Conservation (phyloP, 2,113 vertebrate genomes). For the Hippocampus zosterae region DNA sequence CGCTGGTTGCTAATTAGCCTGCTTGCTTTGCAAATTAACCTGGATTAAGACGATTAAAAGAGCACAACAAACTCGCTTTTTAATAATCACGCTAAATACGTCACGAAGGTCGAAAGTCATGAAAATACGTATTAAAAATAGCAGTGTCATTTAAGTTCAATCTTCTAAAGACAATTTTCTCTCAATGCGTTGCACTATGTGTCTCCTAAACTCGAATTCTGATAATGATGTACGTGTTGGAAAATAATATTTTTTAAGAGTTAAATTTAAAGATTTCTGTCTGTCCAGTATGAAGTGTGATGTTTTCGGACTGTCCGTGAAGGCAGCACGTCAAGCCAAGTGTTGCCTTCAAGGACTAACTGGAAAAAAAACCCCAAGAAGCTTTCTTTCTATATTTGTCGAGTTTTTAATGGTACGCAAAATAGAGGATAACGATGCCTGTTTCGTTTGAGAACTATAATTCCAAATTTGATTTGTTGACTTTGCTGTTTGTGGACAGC, state of each 20-base stretch:
- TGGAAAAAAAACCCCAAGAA: background rate
- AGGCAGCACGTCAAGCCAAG: background rate
- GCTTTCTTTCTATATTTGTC: background rate
- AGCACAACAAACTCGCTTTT: background rate
- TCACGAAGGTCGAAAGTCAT: background rate
- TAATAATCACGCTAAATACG: background rate
- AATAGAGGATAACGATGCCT: background rate
- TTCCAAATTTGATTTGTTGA: background rate
- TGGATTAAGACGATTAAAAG: slow-evolving; percentile 15
- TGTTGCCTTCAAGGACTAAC: background rate
- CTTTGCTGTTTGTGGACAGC: background rate
- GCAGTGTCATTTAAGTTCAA: background rate
- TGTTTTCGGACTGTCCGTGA: background rate
- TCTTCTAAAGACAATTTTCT: background rate
- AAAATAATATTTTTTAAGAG: background rate
- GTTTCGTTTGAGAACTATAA: background rate
- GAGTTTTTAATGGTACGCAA: background rate
- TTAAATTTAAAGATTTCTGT: background rate
- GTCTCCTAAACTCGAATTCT: background rate
- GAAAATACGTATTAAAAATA: background rate
- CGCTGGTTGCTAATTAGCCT: slow-evolving; percentile 38
- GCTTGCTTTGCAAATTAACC: slow-evolving; percentile 42
- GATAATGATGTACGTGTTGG: background rate
- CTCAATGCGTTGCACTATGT: background rate
- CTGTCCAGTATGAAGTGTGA: background rate